Evolutionary conservation across 2,888 invertebrate species (phyloP), one percentile per base, ranked within the genome.

Genomic region (Rhagonycha lutea): DNA sequence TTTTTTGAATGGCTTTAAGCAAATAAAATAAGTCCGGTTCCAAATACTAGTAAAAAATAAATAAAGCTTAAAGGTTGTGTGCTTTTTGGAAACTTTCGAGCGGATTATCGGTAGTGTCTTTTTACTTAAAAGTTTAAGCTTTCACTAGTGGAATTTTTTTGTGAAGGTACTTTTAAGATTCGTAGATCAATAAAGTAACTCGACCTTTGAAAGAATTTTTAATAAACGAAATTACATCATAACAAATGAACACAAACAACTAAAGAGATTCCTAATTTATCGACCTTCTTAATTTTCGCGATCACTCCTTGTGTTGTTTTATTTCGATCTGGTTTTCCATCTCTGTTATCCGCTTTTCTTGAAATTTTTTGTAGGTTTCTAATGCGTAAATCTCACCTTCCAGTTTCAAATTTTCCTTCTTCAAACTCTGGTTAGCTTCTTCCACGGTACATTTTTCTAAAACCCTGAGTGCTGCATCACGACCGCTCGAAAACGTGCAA

Each of bases 351-450:
- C 79, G 78, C 14, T 62, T 72, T 29, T 61, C 70, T 71, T 80
- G 82, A 75, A 78, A 80, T 67, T 75, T 72, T 70, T 78, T 72
- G 61, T 73, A 81, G 7, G 60, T 47, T 4, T 73, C 63, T 28
- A 79, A 67, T 8, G 76, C 81, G 70, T 79, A 76, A 7, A 81
- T 62, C 67, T 80, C 72, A 4, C 80, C 79, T 76, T 79, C 73
- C 32, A 81, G 24, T 76, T 80, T 75, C 29, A 77, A 72, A 26
- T 77, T 72, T 1, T 68, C 32, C 26, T 62, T 71, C 23, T 61
- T 68, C 2, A 61, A 10, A 4, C 11, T 3, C 14, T 24, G 60
- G 9, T 18, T 72, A 28, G 28, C 18, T 63, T 68, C 71, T 14
- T 12, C 69, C 4, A n/a, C 14, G 0, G 23, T 18, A 0, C 70